Evolutionary conservation across 2,797 vertebrate genomes (phyloP).

Genomic region (Craterocephalus amniculus): DNA sequence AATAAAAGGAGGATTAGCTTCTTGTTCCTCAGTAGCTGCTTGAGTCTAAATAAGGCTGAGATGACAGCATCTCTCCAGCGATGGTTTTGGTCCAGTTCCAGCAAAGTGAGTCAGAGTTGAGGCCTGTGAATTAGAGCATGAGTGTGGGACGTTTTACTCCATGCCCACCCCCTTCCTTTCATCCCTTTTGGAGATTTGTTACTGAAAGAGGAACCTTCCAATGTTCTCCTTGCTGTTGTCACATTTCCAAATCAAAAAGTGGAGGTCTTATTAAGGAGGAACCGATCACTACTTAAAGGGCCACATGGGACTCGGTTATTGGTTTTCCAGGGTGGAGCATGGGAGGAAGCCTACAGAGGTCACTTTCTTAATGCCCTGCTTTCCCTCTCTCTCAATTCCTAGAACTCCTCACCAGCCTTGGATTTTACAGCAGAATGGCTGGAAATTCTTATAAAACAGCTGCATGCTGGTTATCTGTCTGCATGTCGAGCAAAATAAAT

Average conservation of each 20-base stretch:
- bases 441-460: conserved; percentile 40
- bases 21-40: conserved; percentile 38
- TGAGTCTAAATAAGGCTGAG: conserved; percentile 49
- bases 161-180: conserved; percentile 25
- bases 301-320: conserved; percentile 26
- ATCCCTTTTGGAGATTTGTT: conserved; percentile 35
- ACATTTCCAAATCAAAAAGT: conserved; percentile 26
- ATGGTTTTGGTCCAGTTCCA: conserved; percentile 43
- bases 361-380: conserved; percentile 33
- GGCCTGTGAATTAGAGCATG: conserved; percentile 46
- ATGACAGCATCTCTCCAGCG: conserved; percentile 48
- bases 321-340: conserved; percentile 30
- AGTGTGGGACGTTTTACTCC: conserved; percentile 41
- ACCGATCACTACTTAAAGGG: conserved; percentile 19
- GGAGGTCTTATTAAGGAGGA: conserved; percentile 20
- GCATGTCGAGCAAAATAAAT: conserved; percentile 1
- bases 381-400: conserved; percentile 31
- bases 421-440: neutral
- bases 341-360: conserved; percentile 50
- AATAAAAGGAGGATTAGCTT: conserved; percentile 35
- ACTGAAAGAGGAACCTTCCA: conserved; percentile 37
- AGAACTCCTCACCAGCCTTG: conserved; percentile 52
- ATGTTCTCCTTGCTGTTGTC: conserved; percentile 9
- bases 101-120: conserved; percentile 35
- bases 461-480: conserved; percentile 35